Percentiles rank a stretch among this genome's conserved stretches.
phyloP scores from a whole-genome alignment of 1,140 invertebrate genomes.

The Calliphora vicina region DNA sequence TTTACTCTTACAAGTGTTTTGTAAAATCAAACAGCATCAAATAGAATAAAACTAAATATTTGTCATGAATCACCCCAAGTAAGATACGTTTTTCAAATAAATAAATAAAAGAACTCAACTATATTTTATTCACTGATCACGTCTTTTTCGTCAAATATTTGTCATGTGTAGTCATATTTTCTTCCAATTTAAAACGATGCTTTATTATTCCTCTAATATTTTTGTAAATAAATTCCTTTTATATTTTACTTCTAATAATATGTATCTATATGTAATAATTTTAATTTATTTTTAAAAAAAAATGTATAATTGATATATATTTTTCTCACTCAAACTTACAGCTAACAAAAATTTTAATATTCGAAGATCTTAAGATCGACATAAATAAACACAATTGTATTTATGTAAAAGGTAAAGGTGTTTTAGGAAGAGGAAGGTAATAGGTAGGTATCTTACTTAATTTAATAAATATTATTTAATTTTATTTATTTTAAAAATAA shows the following conservation, averaged over 20 bases:
- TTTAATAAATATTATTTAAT: background rate
- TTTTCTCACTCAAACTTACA: constrained; percentile 25
- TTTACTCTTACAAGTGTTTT: too few relatives aligned
- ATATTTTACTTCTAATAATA: background rate
- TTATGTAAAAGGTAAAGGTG: background rate
- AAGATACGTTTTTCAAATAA: too few relatives aligned
- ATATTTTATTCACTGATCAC: too few relatives aligned
- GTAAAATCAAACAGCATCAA: too few relatives aligned
- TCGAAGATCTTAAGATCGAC: background rate
- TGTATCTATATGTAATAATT: background rate
- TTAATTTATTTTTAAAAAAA: background rate
- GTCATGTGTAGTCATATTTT: too few relatives aligned
- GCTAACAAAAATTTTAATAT: background rate
- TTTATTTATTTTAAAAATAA: background rate
- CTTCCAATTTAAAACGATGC: too few relatives aligned
- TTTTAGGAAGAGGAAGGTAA: background rate
- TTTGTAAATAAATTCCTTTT: background rate
- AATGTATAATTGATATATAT: background rate
- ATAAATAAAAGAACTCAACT: too few relatives aligned
- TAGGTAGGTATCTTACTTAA: background rate
- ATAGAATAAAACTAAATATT: too few relatives aligned
- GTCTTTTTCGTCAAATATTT: too few relatives aligned
- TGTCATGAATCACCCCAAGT: too few relatives aligned
- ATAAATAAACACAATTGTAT: background rate
- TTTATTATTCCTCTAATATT: too few relatives aligned